Conservation (phyloP, 2,888 invertebrate genomes). For the Amphipyra berbera region DNA sequence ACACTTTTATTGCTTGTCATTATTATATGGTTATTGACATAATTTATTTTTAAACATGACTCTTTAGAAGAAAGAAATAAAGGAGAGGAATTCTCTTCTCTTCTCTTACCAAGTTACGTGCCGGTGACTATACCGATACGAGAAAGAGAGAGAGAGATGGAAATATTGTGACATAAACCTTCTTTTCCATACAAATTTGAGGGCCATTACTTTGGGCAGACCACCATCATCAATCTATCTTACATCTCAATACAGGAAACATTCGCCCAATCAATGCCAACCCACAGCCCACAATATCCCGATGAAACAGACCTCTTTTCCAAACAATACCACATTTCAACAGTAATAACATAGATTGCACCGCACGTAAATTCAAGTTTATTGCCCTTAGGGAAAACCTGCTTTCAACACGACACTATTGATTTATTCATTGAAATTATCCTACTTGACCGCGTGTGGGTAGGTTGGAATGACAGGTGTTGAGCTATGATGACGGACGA, state of each 20-base stretch:
- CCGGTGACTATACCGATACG: too few relatives aligned
- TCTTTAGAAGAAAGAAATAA: too few relatives aligned
- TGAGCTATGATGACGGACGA: conserved; percentile 19
- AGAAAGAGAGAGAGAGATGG: too few relatives aligned
- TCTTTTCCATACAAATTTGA: too few relatives aligned
- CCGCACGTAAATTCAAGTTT: conserved; percentile 60
- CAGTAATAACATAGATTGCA: conserved; percentile 41
- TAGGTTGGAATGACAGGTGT: conserved; percentile 55
- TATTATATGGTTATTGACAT: too few relatives aligned
- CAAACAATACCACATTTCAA: conserved; percentile 49
- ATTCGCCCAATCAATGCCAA: not conserved
- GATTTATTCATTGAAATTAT: conserved; percentile 70
- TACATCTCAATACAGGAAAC: not conserved
- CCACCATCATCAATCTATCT: not conserved
- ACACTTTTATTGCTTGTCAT: too few relatives aligned
- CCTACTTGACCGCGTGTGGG: conserved; percentile 42
- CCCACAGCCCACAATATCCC: not conserved
- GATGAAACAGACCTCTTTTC: conserved; percentile 30
- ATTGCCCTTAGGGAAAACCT: conserved; percentile 73
- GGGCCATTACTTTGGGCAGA: too few relatives aligned
- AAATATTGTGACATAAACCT: too few relatives aligned
- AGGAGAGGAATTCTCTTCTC: too few relatives aligned
- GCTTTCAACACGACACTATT: conserved; percentile 70
- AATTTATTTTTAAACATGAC: too few relatives aligned
- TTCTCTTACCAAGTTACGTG: too few relatives aligned